Evolutionary conservation across 1,140 invertebrate genomes (phyloP).

Genomic region (Trissolcus basalis): DNA sequence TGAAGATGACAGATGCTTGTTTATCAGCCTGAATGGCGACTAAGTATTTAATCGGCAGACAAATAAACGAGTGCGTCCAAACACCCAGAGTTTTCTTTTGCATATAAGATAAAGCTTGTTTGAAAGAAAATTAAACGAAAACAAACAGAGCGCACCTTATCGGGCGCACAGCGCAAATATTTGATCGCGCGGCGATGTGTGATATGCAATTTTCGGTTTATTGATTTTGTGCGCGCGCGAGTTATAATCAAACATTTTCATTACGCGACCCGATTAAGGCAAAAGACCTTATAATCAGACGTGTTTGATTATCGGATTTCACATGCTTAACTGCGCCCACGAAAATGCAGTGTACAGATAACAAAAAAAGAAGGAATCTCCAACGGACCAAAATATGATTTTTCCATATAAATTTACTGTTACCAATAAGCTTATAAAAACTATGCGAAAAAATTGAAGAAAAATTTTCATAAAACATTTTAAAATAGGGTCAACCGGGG

Average conservation of each 20-base stretch:
- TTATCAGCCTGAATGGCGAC: constrained; percentile 36
- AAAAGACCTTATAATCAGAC: constrained; percentile 36
- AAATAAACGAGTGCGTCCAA: constrained; percentile 33
- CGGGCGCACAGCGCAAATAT: constrained; percentile 31
- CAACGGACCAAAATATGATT: too few species aligned
- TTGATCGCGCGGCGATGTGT: constrained; percentile 29
- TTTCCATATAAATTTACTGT: too few species aligned
- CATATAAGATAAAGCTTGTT: constrained; percentile 37
- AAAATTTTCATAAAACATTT: too few species aligned
- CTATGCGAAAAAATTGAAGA: too few species aligned
- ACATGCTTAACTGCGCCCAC: not conserved
- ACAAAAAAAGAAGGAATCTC: constrained; percentile 25
- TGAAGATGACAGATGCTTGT: constrained; percentile 9
- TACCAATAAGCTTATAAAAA: too few species aligned
- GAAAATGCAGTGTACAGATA: not conserved
- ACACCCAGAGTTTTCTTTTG: constrained; percentile 36
- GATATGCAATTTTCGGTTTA: constrained; percentile 38
- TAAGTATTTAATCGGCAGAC: constrained; percentile 47
- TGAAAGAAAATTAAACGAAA: constrained; percentile 43
- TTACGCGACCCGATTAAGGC: constrained; percentile 42
- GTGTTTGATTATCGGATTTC: constrained; percentile 38
- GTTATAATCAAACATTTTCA: constrained; percentile 47
- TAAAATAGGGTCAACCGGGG: too few species aligned
- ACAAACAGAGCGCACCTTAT: constrained; percentile 40
- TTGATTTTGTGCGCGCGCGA: constrained; percentile 25